Evolutionary conservation across 2,888 invertebrate genomes (phyloP).

Genomic region (Tineola bisselliella): DNA sequence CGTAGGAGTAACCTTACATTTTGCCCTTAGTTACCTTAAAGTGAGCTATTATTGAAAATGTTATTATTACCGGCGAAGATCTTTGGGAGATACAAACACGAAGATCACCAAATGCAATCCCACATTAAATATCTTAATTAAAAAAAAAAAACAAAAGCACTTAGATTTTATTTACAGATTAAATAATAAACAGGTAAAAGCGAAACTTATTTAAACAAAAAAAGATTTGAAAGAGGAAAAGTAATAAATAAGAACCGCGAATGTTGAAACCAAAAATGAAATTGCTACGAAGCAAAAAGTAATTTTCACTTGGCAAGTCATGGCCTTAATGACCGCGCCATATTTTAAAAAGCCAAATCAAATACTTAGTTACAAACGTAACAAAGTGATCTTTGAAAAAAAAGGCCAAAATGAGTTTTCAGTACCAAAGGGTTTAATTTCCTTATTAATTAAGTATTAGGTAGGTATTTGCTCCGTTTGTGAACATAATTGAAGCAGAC

Average conservation of each 20-base stretch:
- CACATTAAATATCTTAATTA: no score
- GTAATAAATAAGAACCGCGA: background rate
- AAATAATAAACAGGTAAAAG: background rate
- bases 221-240: background rate
- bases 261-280: slow-evolving; percentile 11
- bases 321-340: slow-evolving; percentile 8
- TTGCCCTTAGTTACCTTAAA: background rate
- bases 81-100: no score
- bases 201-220: background rate
- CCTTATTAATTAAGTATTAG: background rate
- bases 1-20: background rate
- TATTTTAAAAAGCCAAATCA: slow-evolving; percentile 9
- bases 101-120: no score
- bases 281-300: slow-evolving; percentile 10
- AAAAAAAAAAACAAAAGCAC: no score
- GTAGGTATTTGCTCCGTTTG: no score
- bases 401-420: background rate
- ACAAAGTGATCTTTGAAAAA: background rate
- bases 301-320: slow-evolving; percentile 14
- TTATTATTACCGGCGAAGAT: no score
- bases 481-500: no score
- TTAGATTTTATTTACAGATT: no score
- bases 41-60: background rate
- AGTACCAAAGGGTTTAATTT: background rate
- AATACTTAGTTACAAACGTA: background rate